These are phyloP conservation scores for Galemys pyrenaicus DNA, from an alignment of 2,113 vertebrate genomes.

Conservation along the genomic window DNA sequence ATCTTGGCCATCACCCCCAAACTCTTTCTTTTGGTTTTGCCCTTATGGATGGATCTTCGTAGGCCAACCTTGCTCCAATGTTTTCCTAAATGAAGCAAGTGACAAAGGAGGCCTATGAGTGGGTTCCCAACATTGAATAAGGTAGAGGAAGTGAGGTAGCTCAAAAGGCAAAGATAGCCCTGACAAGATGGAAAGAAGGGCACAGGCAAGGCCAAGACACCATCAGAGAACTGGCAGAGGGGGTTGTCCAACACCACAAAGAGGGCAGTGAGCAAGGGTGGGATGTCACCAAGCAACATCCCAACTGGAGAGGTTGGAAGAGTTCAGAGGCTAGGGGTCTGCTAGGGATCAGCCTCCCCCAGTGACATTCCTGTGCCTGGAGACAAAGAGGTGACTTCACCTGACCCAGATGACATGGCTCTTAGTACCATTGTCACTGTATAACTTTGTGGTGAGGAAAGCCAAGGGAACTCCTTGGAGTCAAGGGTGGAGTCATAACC, in stretches of 20 bases:
- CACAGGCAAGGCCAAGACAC: not conserved
- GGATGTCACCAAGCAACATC: not conserved
- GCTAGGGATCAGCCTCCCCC: not conserved
- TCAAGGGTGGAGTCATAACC: too few species aligned
- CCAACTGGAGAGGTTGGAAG: not conserved
- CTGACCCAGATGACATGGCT: not conserved
- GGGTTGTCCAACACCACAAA: too few species aligned
- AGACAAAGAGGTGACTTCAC: not conserved
- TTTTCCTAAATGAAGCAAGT: constrained; percentile 18
- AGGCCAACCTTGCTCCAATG: not conserved
- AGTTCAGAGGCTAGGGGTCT: not conserved
- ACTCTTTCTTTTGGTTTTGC: not conserved
- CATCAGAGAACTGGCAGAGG: not conserved
- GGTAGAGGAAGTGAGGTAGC: not conserved
- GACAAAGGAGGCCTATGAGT: not conserved
- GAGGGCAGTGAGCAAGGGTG: not conserved
- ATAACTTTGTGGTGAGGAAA: not conserved
- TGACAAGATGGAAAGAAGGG: not conserved
- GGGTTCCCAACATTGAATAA: not conserved
- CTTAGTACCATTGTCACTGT: not conserved
- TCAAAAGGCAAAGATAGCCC: not conserved
- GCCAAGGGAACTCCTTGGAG: too few species aligned
- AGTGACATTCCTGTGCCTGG: not conserved
- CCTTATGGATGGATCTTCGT: not conserved
- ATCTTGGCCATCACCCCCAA: not conserved